Base-by-base conservation (phyloP, 2,797 vertebrate genomes). In the Characodon lateralis region DNA sequence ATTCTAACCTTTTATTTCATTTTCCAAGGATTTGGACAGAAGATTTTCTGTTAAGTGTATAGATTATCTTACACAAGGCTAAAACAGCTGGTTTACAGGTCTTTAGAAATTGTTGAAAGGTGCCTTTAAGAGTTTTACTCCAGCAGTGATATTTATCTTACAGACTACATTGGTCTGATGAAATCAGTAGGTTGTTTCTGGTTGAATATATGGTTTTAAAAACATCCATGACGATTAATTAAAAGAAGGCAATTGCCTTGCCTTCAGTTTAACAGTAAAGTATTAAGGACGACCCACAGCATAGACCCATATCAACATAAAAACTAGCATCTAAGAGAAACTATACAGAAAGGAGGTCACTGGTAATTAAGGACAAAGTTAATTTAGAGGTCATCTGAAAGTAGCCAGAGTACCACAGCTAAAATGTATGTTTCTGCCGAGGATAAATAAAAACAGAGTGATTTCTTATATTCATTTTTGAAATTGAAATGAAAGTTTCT, bases 121-220 rank as follows among this genome's bases (percentile, higher is more conserved):
- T 91, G 91, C 88, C 89, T 92, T 91, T 87, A 83, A 73, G 81
- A 85, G 79, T 83, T 91, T 87, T 50, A 78, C 76, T 85, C 72
- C 76, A 79, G 77, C 73, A 76, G 66, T 73, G 31, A 72, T 72
- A 24, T 72, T 55, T 76, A 56, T n/a, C 9, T 78, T 74, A 22
- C 39, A 71, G 14, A 76, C 26, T 76, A 73, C 48, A 79, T 31
- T 16, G 28, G 24, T 55, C 16, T 78, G 28, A 84, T 73, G 35
- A 82, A 77, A 24, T 7, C 5, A 70, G 61, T 71, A 81, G 26
- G 26, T 16, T 46, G 71, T 78, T 35, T 84, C 24, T 48, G 51
- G 22, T 22, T 78, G 65, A 35, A 84, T 71, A 69, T 12, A 63
- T 39, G 10, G 55, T 39, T 63, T 78, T 16, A 59, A 73, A n/a